phyloP scores from a whole-genome alignment of 2,797 vertebrate species.

The Fratercula arctica region DNA sequence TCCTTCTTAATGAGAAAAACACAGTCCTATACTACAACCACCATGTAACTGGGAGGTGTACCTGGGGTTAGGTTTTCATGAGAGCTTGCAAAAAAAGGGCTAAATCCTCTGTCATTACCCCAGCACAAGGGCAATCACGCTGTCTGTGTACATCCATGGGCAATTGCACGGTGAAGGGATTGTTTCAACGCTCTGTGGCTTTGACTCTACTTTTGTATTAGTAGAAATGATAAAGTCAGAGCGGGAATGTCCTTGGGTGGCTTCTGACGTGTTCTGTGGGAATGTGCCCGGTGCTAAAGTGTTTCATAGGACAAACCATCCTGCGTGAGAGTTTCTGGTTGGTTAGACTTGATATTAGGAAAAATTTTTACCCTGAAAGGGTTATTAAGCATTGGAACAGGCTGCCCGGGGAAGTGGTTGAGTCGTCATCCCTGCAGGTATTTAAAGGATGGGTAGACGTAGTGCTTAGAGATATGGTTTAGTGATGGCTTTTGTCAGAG shows the following conservation, averaged over 20 bases:
- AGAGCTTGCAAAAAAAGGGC: not conserved
- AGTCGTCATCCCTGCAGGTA: no score
- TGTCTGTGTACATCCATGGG: not conserved
- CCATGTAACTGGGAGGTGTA: not conserved
- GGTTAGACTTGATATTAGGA: not conserved
- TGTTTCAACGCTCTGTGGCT: not conserved
- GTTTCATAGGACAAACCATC: not conserved
- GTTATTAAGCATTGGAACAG: no score
- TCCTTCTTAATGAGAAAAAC: not conserved
- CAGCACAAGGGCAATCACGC: not conserved
- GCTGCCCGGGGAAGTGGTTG: no score
- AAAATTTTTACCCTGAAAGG: no score
- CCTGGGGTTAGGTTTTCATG: not conserved
- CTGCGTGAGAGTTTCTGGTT: fast-evolving
- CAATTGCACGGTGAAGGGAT: not conserved
- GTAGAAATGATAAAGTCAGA: not conserved
- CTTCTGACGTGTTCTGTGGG: not conserved
- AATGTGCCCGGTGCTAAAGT: not conserved
- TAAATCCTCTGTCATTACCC: not conserved
- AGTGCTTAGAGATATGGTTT: no score
- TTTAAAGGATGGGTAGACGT: no score
- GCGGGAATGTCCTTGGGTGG: not conserved
- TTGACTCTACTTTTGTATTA: not conserved
- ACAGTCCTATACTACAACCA: not conserved
- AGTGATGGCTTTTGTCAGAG: no score